Evolutionary conservation across 2,797 vertebrate species (phyloP), one percentile per base, ranked within the genome.

Genomic region (Syngnathus acus): DNA sequence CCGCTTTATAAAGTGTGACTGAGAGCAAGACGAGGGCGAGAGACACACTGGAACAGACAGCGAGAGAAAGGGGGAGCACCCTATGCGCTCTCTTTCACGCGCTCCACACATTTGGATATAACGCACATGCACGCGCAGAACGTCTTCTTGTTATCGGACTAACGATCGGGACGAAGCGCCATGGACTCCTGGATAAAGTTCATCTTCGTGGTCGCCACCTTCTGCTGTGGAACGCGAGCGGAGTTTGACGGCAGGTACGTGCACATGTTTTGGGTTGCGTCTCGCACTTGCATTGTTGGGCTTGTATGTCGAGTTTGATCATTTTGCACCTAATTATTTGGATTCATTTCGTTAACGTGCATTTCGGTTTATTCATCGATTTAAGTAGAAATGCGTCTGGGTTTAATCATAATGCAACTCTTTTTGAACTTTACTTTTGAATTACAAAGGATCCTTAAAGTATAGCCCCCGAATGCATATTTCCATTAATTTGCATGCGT

Each of bases 191-290:
- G 88, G 78, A 74, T 88, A 84, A 91, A 91, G 78, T 88, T 94
- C 61, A 14, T 88, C 74, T 60, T 94, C 55, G 37, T 57, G 65
- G 71, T 89, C 62, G 88, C 65, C 85, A 82, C 90, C 77, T 90
- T 92, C 75, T 92, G 82, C 80, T 79, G 92, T 64, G 89, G 81
- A 70, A 89, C 88, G 62, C 88, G 89, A 42, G 92, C 90, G 0
- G 94, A 95, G 65, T 95, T 95, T 87, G 94, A 96, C 75, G 92
- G 92, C 79, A 94, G 96, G 96, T 98, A 90, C 91, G 91, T 23
- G n/a, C 68, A 43, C 65, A 54, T 45, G 62, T 69, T 51, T 47
- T 26, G 32, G 32, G 32, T 32, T 32, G 16, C 7, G 26, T 26
- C 3, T 45, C 6, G 4, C 55, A 38, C 6, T 37, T 57, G 55